phyloP scores from a whole-genome alignment of 2,888 invertebrate species.

The Agrilus mali region DNA sequence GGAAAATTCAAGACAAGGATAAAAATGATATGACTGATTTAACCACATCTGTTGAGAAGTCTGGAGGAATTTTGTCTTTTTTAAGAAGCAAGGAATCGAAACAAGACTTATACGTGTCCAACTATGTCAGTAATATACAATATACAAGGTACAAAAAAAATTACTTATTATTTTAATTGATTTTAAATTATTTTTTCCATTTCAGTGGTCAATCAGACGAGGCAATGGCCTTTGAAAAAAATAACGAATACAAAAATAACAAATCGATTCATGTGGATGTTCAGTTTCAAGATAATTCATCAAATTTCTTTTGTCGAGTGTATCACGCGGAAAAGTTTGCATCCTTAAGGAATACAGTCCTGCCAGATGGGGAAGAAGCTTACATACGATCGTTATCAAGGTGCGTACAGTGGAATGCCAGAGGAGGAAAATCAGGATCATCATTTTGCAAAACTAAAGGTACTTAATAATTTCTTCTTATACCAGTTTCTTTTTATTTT shows the following conservation, averaged over 20 bases:
- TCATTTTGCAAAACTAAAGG: constrained; percentile 89
- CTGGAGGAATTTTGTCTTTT: constrained; percentile 29
- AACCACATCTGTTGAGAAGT: constrained; percentile 18
- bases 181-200: neutral
- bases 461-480: constrained; percentile 19
- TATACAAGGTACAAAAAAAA: constrained; percentile 6
- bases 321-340: constrained; percentile 89
- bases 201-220: constrained; percentile 15
- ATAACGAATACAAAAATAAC: constrained; percentile 27
- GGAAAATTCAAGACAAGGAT: constrained; percentile 35
- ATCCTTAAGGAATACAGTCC: constrained; percentile 46
- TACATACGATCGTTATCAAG: constrained; percentile 76
- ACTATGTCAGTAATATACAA: neutral
- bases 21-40: constrained; percentile 17
- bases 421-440: constrained; percentile 96
- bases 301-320: constrained; percentile 81
- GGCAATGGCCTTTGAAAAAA: constrained; percentile 14
- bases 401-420: constrained; percentile 84
- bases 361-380: constrained; percentile 48
- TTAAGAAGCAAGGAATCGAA: constrained; percentile 28
- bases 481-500: constrained; percentile 3
- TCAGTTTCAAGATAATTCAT: constrained; percentile 49
- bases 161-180: neutral
- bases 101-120: constrained; percentile 11
- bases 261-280: constrained; percentile 39